Conservation (phyloP, 2,888 invertebrate species). For the Suillia variegata region DNA sequence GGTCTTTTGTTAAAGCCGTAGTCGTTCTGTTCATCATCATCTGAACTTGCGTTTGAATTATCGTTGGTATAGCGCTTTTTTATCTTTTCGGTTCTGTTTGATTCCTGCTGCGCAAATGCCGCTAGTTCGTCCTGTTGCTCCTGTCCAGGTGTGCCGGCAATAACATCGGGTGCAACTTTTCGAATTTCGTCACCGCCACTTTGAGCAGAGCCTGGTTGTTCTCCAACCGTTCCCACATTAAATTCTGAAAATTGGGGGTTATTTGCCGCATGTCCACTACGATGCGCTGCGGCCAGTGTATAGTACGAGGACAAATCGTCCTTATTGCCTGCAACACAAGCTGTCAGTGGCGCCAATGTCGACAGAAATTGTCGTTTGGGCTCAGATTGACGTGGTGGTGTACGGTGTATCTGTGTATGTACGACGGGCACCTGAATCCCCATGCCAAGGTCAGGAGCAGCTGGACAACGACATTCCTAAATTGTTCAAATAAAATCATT, state of each 20-base stretch:
- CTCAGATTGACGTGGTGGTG: constrained; percentile 65
- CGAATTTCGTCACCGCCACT: constrained; percentile 62
- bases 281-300: constrained; percentile 65
- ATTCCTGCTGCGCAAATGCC: constrained; percentile 84
- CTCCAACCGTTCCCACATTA: constrained; percentile 65
- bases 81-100: constrained; percentile 80
- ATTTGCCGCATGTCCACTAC: constrained; percentile 60
- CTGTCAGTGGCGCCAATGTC: constrained; percentile 77
- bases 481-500: too few species aligned
- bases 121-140: constrained; percentile 78
- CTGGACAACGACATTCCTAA: constrained; percentile 61
- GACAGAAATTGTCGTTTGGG: constrained; percentile 79
- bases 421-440: constrained; percentile 62
- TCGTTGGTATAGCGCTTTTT: constrained; percentile 74
- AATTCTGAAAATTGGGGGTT: constrained; percentile 71
- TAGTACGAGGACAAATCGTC: constrained; percentile 68
- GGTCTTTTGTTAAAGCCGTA: constrained; percentile 90
- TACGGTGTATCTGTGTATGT: constrained; percentile 60
- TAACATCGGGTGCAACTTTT: constrained; percentile 76
- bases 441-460: constrained; percentile 66
- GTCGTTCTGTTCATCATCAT: constrained; percentile 84
- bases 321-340: constrained; percentile 72
- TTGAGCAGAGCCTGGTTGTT: constrained; percentile 30
- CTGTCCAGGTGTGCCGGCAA: constrained; percentile 68
- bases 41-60: constrained; percentile 54